Evolutionary conservation across 2,113 vertebrate genomes (phyloP), one percentile per base, ranked within the genome.

Genomic region (Aleadryas rufinucha): DNA sequence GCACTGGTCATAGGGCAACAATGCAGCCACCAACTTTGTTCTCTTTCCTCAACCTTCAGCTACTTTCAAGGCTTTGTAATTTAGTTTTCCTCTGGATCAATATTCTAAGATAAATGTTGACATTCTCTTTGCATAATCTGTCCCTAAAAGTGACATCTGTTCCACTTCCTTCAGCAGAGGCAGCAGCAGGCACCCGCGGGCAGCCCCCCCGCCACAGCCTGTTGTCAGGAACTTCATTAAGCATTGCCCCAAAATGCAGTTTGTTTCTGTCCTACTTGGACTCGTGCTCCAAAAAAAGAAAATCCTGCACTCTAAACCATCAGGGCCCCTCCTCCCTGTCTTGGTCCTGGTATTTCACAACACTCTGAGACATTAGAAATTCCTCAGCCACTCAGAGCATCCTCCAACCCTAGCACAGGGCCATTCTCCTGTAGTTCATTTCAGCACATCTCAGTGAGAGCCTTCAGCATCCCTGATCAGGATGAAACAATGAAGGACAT

Each of bases 1-100:
- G 22, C 45, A 23, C 14, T 0, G 0, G 22, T 53, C 71, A 59
- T 2, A 0, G 23, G 9, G 33, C 2, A 87, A 11, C 17, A 50
- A 5, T 0, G 9, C 54, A 50, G 35, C 23, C 41, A 39, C 37
- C 37, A 16, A 13, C 26, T 65, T 74, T 0, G 0, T 33, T 33
- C 77, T 37, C 78, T 82, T 68, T 28, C 35, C 33, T 89, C 70
- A 79, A 56, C 35, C 28, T 72, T 79, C 11, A 2, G 44, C 35
- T 50, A 5, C 27, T 81, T 60, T 37, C 30, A 81, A 54, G 35
- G 72, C 79, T 93, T 60, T 63, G 27, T 42, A 84, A 82, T 42
- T 74, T 68, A 91, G 37, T 42, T 70, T 86, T 71, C 72, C 52
- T 11, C 47, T 27, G 35, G 68, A 90, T 70, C 72, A 71, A 26